These are phyloP conservation scores for Pedetes capensis DNA, from an alignment of 2,113 vertebrate genomes.

Conservation along the genomic window DNA sequence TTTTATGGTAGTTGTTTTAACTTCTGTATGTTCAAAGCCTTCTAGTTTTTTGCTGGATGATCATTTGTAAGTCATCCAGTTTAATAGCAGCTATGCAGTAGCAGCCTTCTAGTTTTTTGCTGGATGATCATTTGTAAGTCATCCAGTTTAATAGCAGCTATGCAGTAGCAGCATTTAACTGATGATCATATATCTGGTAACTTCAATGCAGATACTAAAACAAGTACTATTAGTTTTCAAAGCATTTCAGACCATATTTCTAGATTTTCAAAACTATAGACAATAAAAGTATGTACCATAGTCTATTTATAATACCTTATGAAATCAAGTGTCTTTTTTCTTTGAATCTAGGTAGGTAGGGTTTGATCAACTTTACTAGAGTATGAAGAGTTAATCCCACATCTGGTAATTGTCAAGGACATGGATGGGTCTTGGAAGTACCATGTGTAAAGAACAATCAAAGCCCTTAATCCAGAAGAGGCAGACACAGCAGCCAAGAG, in stretches of 20 bases:
- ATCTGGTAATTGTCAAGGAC: not conserved
- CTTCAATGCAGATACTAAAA: not conserved
- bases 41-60: not conserved
- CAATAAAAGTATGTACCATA: not conserved
- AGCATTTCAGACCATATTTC: conserved; percentile 2
- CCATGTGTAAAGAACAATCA: not conserved
- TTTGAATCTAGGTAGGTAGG: not conserved
- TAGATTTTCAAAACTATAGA: conserved; percentile 9
- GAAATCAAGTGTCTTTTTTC: not conserved
- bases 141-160: not conserved
- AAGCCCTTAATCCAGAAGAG: not conserved
- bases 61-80: conserved; percentile 7
- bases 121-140: conserved; percentile 21
- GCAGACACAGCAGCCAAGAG: conserved; percentile 9
- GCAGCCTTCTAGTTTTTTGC: not conserved
- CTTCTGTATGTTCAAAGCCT: not conserved
- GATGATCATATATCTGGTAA: conserved; percentile 3
- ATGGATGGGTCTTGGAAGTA: not conserved
- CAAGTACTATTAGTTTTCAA: conserved; percentile 14
- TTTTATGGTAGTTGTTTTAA: not conserved
- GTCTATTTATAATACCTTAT: not conserved
- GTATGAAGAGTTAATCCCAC: not conserved
- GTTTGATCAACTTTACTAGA: conserved; percentile 30
- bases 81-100: not conserved
- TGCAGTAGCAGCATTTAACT: not conserved